Base-by-base conservation (phyloP, 1,140 invertebrate species). In the Trichoplusia ni region DNA sequence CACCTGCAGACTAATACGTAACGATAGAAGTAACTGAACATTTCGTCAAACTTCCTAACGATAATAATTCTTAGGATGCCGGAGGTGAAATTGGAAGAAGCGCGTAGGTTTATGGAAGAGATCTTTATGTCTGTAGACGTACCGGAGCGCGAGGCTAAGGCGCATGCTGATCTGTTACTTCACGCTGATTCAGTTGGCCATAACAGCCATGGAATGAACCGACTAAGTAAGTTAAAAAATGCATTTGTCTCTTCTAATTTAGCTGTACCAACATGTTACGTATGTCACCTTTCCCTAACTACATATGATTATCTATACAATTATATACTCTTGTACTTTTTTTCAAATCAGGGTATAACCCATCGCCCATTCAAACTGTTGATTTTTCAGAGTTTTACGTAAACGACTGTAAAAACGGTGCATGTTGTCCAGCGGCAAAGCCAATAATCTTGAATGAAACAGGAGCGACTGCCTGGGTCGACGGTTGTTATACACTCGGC, bases 201-300 rank as follows among this genome's bases (percentile, higher is more conserved):
- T 79, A 98, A 94, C 76, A 98, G 96, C 75, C 97, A 98, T 91
- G 98, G 97, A 27, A 92, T 98, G 73, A 98, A 98, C 83, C 92
- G 97, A 79, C 87, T 98, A 59, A 95, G 95, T 95, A 64, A 77
- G 75, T 40, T 14, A 16, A n/a, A n/a, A n/a, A n/a, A n/a, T n/a
- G n/a, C n/a, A n/a, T n/a, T n/a, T n/a, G n/a, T n/a, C n/a, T n/a
- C n/a, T n/a, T n/a, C n/a, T n/a, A n/a, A n/a, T n/a, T n/a, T n/a
- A n/a, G n/a, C n/a, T n/a, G n/a, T n/a, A n/a, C n/a, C n/a, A n/a
- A n/a, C n/a, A n/a, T n/a, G n/a, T n/a, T n/a, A n/a, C n/a, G n/a
- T n/a, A n/a, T n/a, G n/a, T n/a, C n/a, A n/a, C n/a, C n/a, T n/a
- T n/a, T n/a, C n/a, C n/a, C n/a, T n/a, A n/a, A n/a, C n/a, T n/a